These are phyloP conservation scores for Xerus inauris DNA, from an alignment of 2,113 vertebrate species.

Conservation along the genomic window DNA sequence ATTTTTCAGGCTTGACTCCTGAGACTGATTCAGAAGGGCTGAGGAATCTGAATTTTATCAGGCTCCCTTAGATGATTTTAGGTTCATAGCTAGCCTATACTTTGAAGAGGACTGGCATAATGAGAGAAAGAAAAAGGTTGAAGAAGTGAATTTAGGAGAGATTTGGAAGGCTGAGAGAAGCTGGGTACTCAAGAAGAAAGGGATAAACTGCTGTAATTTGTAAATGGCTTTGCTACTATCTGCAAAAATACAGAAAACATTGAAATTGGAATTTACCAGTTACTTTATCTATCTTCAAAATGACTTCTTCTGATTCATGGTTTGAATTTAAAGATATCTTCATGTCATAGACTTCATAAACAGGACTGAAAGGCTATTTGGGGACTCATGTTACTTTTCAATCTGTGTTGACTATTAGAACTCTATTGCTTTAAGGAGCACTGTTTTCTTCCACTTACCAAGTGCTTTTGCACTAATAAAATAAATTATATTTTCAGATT, in stretches of 20 bases:
- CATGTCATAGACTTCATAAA: background rate
- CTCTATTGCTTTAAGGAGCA: background rate
- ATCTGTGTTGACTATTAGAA: background rate
- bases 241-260: conserved; percentile 43
- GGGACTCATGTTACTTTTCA: background rate
- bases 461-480: conserved; percentile 54
- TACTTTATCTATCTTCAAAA: conserved; percentile 48
- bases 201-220: background rate
- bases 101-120: background rate
- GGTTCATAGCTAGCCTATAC: background rate
- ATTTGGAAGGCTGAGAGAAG: background rate
- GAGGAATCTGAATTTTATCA: background rate
- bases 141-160: background rate
- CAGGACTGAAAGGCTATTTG: background rate
- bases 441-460: conserved; percentile 38
- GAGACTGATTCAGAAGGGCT: background rate
- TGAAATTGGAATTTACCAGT: conserved; percentile 49
- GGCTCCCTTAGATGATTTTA: background rate
- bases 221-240: conserved; percentile 48
- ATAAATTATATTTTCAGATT: conserved; percentile 54
- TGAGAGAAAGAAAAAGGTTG: background rate
- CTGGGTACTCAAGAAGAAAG: background rate
- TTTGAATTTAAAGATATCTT: conserved; percentile 56
- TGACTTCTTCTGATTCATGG: conserved; percentile 24
- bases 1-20: background rate